phyloP scores from a whole-genome alignment of 2,797 vertebrate genomes.

The Sebastes diaconus region DNA sequence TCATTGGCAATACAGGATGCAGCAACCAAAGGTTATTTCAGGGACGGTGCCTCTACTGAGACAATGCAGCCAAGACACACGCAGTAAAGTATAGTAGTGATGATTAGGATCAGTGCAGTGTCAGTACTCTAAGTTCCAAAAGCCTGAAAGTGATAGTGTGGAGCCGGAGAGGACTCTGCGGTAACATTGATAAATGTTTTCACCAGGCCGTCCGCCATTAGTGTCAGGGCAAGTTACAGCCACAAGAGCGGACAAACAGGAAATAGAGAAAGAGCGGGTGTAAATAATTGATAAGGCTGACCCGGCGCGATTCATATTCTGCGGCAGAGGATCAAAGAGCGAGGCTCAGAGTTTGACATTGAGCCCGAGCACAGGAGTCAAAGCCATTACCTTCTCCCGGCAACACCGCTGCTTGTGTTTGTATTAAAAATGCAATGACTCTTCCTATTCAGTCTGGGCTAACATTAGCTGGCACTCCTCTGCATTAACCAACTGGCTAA shows the following conservation, averaged over 20 bases:
- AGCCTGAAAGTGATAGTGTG: slow-evolving; percentile 68
- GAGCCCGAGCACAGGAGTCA: slow-evolving; percentile 73
- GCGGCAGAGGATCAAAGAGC: slow-evolving; percentile 75
- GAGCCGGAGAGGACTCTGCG: slow-evolving; percentile 60
- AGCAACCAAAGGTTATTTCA: slow-evolving; percentile 34
- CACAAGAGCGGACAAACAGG: slow-evolving; percentile 77
- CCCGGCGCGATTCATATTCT: slow-evolving; percentile 77
- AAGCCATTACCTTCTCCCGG: slow-evolving; percentile 68
- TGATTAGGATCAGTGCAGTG: slow-evolving; percentile 74
- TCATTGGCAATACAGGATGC: not conserved
- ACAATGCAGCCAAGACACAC: slow-evolving; percentile 20
- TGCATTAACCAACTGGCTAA: slow-evolving; percentile 72
- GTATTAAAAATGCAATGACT: slow-evolving; percentile 70
- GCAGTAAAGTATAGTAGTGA: slow-evolving; percentile 38
- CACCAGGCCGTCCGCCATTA: slow-evolving; percentile 75
- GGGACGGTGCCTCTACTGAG: slow-evolving; percentile 28
- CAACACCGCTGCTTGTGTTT: slow-evolving; percentile 54
- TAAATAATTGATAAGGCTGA: slow-evolving; percentile 84
- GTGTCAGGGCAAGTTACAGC: slow-evolving; percentile 80
- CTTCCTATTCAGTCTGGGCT: slow-evolving; percentile 40
- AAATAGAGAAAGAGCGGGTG: slow-evolving; percentile 72
- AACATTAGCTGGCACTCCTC: slow-evolving; percentile 60
- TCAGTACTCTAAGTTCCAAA: slow-evolving; percentile 65
- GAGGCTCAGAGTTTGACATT: slow-evolving; percentile 74
- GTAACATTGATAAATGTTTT: slow-evolving; percentile 80